Conservation (phyloP, 2,888 invertebrate genomes). For the Cremastobaeus sp. region DNA sequence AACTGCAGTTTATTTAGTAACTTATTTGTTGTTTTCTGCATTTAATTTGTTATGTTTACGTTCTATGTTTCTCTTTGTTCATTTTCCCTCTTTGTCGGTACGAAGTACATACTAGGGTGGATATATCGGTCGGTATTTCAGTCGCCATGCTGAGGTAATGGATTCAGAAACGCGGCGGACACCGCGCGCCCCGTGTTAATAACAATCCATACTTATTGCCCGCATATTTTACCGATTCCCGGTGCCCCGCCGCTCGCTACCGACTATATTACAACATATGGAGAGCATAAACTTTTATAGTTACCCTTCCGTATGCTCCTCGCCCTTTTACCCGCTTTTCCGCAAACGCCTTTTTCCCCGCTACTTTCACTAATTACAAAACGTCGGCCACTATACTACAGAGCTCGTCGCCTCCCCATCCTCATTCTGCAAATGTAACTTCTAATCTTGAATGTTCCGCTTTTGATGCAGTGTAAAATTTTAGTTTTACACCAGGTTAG, state of each 20-base stretch:
- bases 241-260: conserved; percentile 72
- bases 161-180: conserved; percentile 79
- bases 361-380: conserved; percentile 72
- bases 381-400: conserved; percentile 59
- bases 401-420: conserved; percentile 35
- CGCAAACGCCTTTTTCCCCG: conserved; percentile 60
- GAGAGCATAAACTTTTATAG: conserved; percentile 79
- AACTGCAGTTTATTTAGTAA: too few relatives aligned
- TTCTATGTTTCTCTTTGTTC: conserved; percentile 1
- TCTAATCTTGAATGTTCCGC: conserved; percentile 4
- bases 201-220: conserved; percentile 79
- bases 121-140: conserved; percentile 79
- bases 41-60: neutral
- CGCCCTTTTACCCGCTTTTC: conserved; percentile 64
- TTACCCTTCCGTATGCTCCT: conserved; percentile 75
- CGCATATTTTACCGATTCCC: conserved; percentile 79
- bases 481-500: neutral
- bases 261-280: conserved; percentile 79
- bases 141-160: conserved; percentile 79
- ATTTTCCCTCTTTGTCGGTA: conserved; percentile 50
- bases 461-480: conserved; percentile 37
- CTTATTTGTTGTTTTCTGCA: conserved; percentile 35
- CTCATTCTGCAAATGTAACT: conserved; percentile 49
- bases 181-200: conserved; percentile 78
- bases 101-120: conserved; percentile 76